phyloP scores from a whole-genome alignment of 2,797 vertebrate genomes.

The Naso thynnoides region DNA sequence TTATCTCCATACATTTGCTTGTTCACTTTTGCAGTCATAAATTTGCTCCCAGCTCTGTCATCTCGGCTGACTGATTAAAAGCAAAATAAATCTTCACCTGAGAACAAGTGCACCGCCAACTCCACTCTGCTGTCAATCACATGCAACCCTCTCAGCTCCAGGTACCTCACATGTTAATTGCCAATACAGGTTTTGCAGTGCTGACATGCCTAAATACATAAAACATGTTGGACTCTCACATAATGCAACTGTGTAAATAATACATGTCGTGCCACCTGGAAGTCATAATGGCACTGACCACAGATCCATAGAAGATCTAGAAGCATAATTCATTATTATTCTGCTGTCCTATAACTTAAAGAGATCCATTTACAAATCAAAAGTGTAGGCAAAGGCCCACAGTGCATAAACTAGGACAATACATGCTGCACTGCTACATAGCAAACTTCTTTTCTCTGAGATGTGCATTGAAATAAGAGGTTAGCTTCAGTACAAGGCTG shows the following conservation, averaged over 20 bases:
- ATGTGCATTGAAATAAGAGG: constrained; percentile 54
- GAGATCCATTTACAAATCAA: constrained; percentile 49
- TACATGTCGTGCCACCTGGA: constrained; percentile 58
- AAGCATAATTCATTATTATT: no score
- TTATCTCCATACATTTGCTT: constrained; percentile 9
- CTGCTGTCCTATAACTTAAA: constrained; percentile 35
- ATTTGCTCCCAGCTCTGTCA: constrained; percentile 3
- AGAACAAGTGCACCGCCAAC: constrained; percentile 14
- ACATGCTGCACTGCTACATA: constrained; percentile 20
- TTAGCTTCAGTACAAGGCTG: constrained; percentile 51
- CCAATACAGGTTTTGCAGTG: constrained; percentile 1
- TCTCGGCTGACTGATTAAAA: constrained; percentile 19
- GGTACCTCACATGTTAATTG: constrained; percentile 32
- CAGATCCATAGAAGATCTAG: constrained; percentile 37
- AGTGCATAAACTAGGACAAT: constrained; percentile 42
- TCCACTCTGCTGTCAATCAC: constrained; percentile 44
- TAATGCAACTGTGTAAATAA: constrained; percentile 70
- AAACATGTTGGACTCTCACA: constrained; percentile 52
- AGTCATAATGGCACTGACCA: constrained; percentile 51
- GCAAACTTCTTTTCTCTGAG: constrained; percentile 9
- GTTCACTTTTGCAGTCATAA: neutral
- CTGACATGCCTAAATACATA: constrained; percentile 50
- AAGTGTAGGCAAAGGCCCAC: constrained; percentile 21
- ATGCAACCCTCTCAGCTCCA: constrained; percentile 12
- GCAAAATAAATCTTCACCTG: constrained; percentile 36